Conservation (phyloP, 53 echinoderm and acorn worm genomes). For the Pentamera pediparva region DNA sequence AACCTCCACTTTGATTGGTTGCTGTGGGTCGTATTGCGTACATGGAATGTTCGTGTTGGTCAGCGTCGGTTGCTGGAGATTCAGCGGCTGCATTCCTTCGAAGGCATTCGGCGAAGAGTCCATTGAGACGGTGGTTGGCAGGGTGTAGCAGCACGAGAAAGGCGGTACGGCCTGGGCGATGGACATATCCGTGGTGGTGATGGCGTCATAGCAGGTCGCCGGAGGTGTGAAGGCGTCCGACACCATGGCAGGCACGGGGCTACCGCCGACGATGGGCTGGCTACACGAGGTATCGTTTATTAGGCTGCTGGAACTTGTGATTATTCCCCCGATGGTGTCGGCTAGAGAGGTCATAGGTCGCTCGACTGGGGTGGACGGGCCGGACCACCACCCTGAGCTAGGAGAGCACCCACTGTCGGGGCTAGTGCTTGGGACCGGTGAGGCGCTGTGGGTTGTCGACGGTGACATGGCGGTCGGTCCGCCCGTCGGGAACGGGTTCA, state of each 20-base stretch:
- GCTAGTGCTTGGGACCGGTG: slow-evolving; percentile 67
- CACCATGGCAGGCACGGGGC: slow-evolving; percentile 39
- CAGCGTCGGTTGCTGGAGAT: neutral
- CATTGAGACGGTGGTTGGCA: slow-evolving; percentile 39
- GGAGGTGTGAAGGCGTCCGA: slow-evolving; percentile 73
- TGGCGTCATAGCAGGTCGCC: slow-evolving; percentile 69
- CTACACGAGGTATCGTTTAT: slow-evolving; percentile 72
- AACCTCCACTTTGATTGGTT: slow-evolving; percentile 65
- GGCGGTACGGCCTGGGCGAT: slow-evolving; percentile 49
- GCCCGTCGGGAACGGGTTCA: slow-evolving; percentile 64
- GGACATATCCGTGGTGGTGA: slow-evolving; percentile 51
- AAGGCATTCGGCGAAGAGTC: slow-evolving; percentile 15
- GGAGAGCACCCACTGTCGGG: slow-evolving; percentile 65
- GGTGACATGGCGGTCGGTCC: slow-evolving; percentile 45
- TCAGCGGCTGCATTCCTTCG: slow-evolving; percentile 10
- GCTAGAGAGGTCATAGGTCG: slow-evolving; percentile 44
- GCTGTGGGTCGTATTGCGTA: slow-evolving; percentile 67
- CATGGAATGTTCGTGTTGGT: slow-evolving; percentile 25
- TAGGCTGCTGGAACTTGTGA: slow-evolving; percentile 84
- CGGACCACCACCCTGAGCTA: slow-evolving; percentile 54
- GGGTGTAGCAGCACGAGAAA: slow-evolving; percentile 85
- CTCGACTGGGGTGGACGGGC: slow-evolving; percentile 25
- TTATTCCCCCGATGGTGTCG: slow-evolving; percentile 71
- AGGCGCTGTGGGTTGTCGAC: slow-evolving; percentile 57
- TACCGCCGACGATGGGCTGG: slow-evolving; percentile 49